phyloP scores from a whole-genome alignment of 1,140 invertebrate genomes.

The Pomacea maculata region DNA sequence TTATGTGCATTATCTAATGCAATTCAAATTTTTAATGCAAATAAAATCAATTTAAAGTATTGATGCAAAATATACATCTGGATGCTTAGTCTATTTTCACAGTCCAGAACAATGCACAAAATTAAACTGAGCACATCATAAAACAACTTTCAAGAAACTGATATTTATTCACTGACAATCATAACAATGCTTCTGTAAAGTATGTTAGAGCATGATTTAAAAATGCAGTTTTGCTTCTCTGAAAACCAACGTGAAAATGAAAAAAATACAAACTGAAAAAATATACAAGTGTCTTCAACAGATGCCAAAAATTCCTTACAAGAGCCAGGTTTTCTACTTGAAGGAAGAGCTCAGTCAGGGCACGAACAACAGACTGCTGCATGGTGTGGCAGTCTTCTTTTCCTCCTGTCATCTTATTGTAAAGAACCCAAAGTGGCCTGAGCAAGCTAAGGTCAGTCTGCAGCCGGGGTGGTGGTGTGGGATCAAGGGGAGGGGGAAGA shows the following conservation, averaged over 20 bases:
- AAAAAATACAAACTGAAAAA: no score
- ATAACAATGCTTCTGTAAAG: neutral
- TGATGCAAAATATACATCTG: neutral
- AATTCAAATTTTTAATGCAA: no score
- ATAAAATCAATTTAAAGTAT: neutral
- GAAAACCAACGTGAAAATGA: no score
- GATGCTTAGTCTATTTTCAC: neutral
- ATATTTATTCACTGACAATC: neutral
- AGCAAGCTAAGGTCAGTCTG: slow-evolving; percentile 53
- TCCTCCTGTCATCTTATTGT: slow-evolving; percentile 46
- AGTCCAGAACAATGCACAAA: neutral
- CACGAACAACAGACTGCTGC: slow-evolving; percentile 52
- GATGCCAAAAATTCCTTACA: slow-evolving; percentile 38
- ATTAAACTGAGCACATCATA: neutral
- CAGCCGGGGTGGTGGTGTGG: slow-evolving; percentile 13
- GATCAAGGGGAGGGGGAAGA: slow-evolving; percentile 8
- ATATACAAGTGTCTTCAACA: no score
- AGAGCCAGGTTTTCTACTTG: slow-evolving; percentile 58
- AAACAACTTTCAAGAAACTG: neutral
- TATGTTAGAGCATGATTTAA: no score
- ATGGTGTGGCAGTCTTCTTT: slow-evolving; percentile 39
- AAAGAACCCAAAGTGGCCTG: slow-evolving; percentile 59
- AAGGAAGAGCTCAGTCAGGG: slow-evolving; percentile 62
- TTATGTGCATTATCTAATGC: no score
- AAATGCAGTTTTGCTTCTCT: no score